Conservation (phyloP, 2,888 invertebrate species). For the Ormyrus pomaceus region DNA sequence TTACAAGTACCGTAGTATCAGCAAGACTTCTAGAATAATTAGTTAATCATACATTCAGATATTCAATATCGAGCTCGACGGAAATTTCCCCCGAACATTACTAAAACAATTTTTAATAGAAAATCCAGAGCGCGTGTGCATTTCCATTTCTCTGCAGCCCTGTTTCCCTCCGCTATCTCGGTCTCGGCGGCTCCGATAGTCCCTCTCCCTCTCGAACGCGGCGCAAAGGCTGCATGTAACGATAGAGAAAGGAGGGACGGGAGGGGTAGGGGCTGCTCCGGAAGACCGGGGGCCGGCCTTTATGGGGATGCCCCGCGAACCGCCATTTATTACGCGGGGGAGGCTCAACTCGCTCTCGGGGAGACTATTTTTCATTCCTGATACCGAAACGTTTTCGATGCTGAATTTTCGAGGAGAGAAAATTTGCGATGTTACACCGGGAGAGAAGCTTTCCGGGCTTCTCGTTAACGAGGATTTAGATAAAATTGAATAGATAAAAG, state of each 20-base stretch:
- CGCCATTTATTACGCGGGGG: constrained; percentile 50
- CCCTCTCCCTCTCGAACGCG: neutral
- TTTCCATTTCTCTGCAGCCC: constrained; percentile 12
- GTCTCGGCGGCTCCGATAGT: neutral
- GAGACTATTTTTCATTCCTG: constrained; percentile 53
- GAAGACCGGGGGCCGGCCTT: constrained; percentile 37
- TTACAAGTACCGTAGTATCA: no score
- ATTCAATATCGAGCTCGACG: neutral
- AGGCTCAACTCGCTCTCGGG: constrained; percentile 38
- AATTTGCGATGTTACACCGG: constrained; percentile 9
- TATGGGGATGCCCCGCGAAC: constrained; percentile 40
- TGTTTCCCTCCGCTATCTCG: constrained; percentile 43
- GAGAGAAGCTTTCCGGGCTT: constrained; percentile 1
- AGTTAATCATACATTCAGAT: neutral
- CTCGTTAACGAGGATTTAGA: constrained; percentile 40
- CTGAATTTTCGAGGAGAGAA: constrained; percentile 43
- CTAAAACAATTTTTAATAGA: constrained; percentile 38
- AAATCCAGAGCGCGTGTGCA: constrained; percentile 18
- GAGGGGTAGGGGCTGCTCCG: neutral
- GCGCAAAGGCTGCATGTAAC: constrained; percentile 21
- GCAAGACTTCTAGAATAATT: no score
- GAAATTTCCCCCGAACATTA: neutral
- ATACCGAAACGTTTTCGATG: constrained; percentile 47
- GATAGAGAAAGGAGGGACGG: constrained; percentile 1
- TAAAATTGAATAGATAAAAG: constrained; percentile 42